Conservation (phyloP, 2,888 invertebrate species). For the Ennomos fuscantarius region DNA sequence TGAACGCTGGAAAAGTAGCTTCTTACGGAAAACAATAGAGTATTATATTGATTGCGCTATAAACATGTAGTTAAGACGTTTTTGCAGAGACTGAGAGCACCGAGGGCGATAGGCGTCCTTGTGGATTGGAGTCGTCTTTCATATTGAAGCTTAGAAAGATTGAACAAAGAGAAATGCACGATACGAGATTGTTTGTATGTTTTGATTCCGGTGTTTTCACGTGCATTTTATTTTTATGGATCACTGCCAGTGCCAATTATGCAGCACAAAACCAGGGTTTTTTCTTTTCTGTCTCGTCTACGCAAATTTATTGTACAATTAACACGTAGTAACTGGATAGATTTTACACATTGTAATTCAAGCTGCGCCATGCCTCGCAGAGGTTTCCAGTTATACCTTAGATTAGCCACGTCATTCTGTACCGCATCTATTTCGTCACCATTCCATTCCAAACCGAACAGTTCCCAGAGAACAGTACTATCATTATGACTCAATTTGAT, state of each 20-base stretch:
- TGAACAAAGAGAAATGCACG: constrained; percentile 51
- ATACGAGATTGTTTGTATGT: constrained; percentile 49
- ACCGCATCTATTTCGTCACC: constrained; percentile 24
- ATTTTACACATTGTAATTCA: too few species aligned
- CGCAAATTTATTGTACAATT: neutral
- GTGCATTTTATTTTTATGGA: constrained; percentile 27
- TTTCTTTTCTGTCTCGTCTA: constrained; percentile 2
- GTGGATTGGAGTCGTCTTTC: constrained; percentile 63
- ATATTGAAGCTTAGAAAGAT: constrained; percentile 64
- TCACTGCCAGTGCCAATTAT: constrained; percentile 21
- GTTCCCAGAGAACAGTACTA: constrained; percentile 35
- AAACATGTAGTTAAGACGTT: constrained; percentile 52
- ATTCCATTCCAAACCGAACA: constrained; percentile 2
- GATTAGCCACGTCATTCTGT: too few species aligned
- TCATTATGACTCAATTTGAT: constrained; percentile 43
- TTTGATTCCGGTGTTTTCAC: constrained; percentile 39
- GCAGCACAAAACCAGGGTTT: constrained; percentile 22
- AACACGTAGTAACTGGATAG: too few species aligned
- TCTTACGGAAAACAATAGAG: constrained; percentile 52
- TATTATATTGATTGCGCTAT: constrained; percentile 54
- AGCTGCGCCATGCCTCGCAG: too few species aligned
- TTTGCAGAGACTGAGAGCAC: constrained; percentile 33
- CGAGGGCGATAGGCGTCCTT: constrained; percentile 55
- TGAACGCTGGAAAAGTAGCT: constrained; percentile 48
- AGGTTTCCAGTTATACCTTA: too few species aligned